Conservation (phyloP, 2,797 vertebrate genomes). For the Parauchenoglanis punctatus region DNA sequence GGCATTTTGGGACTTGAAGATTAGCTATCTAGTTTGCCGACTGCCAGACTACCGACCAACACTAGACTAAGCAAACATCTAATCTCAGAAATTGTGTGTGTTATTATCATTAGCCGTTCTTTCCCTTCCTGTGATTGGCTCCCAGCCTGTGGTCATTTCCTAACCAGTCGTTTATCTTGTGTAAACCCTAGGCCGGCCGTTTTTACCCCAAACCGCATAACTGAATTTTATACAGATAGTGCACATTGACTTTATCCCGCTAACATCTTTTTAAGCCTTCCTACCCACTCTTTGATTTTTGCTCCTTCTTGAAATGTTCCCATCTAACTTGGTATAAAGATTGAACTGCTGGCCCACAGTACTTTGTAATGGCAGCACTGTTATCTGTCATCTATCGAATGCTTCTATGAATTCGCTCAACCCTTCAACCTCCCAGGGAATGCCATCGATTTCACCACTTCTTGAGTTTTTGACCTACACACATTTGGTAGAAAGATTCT, state of each 20-base stretch:
- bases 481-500: neutral
- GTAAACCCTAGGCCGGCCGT: neutral
- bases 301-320: neutral
- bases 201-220: neutral
- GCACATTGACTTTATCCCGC: neutral
- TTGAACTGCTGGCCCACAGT: constrained; percentile 19
- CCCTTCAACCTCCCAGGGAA: constrained; percentile 18
- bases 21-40: neutral
- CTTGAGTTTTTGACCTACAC: constrained; percentile 5
- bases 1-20: neutral
- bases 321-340: neutral
- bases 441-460: constrained; percentile 12
- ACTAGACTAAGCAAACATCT: neutral
- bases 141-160: neutral
- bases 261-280: constrained; percentile 12
- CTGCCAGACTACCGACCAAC: neutral
- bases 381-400: constrained; percentile 36
- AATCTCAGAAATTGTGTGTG: too few species aligned
- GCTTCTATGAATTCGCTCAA: constrained; percentile 18
- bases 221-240: neutral
- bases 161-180: neutral
- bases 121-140: neutral
- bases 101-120: neutral
- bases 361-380: constrained; percentile 5
- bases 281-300: constrained; percentile 1